Evolutionary conservation across 2,888 invertebrate genomes (phyloP).

Genomic region (Teleiodes luculella): DNA sequence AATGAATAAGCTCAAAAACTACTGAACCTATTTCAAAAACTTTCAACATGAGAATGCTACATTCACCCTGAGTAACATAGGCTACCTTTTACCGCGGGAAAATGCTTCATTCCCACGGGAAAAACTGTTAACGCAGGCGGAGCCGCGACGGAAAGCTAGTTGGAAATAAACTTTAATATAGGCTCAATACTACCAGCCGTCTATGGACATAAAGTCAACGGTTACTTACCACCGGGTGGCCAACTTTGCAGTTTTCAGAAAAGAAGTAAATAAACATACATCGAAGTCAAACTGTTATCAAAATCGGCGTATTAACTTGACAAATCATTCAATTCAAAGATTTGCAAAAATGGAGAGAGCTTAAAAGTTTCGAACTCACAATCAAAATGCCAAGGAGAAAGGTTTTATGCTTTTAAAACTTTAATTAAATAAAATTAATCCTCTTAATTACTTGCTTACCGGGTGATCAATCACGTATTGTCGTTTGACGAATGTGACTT

Average conservation of each 20-base stretch:
- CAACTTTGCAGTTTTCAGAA: neutral
- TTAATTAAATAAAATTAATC: slow-evolving; percentile 11
- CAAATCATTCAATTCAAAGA: slow-evolving; percentile 6
- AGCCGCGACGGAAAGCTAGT: no score
- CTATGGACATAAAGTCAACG: neutral
- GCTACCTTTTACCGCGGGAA: no score
- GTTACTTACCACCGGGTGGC: neutral
- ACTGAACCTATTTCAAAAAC: no score
- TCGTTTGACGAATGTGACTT: slow-evolving; percentile 5
- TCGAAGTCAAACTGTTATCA: slow-evolving; percentile 1
- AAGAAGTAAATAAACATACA: slow-evolving; percentile 1
- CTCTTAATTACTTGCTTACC: slow-evolving; percentile 8
- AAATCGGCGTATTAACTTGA: neutral
- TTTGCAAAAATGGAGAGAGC: neutral
- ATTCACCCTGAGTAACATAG: no score
- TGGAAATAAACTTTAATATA: neutral
- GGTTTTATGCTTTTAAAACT: slow-evolving; percentile 1
- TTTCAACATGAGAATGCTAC: no score
- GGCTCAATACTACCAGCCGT: neutral
- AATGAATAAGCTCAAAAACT: no score
- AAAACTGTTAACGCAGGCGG: no score
- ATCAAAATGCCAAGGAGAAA: slow-evolving; percentile 1
- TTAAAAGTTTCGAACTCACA: slow-evolving; percentile 1
- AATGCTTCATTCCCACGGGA: no score
- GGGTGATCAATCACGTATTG: slow-evolving; percentile 8